Evolutionary conservation across 1,140 invertebrate genomes (phyloP).

Genomic region (Tetramorium alpestre): DNA sequence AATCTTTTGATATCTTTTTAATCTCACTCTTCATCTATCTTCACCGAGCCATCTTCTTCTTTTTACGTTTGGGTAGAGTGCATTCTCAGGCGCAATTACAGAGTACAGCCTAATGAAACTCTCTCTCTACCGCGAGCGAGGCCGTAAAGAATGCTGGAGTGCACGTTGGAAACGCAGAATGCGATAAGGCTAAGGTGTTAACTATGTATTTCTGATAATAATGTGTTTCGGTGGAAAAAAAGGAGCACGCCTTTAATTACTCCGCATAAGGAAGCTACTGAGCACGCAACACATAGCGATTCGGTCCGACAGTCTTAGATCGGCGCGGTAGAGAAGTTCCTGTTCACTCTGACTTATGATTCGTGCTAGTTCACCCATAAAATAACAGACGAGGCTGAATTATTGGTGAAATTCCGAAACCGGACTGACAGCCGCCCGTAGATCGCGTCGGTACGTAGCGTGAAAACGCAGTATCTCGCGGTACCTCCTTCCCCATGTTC

Average conservation of each 20-base stretch:
- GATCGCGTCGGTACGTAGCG: background rate
- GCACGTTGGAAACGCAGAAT: constrained; percentile 24
- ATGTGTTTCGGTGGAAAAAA: constrained; percentile 12
- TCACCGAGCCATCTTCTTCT: background rate
- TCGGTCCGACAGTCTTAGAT: background rate
- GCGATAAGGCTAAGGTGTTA: constrained; percentile 29
- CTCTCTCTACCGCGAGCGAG: background rate
- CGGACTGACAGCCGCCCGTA: background rate
- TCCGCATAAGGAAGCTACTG: constrained; percentile 12
- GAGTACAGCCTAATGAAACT: constrained; percentile 38
- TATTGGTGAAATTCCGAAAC: background rate
- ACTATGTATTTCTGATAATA: constrained; percentile 40
- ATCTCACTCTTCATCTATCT: constrained; percentile 22
- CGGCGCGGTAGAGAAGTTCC: background rate
- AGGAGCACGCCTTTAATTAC: constrained; percentile 13
- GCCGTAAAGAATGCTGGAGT: constrained; percentile 1
- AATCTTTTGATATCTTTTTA: constrained; percentile 28
- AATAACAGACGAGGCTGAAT: constrained; percentile 1
- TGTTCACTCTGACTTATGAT: background rate
- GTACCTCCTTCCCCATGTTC: background rate
- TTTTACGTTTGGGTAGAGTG: constrained; percentile 29
- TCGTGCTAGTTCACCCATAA: constrained; percentile 22
- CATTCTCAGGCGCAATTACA: constrained; percentile 43
- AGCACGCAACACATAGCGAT: constrained; percentile 17
- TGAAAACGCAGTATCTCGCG: background rate